A percentile compares a stretch with the other conserved stretches of the same genome.
These are phyloP conservation scores for Rhogogaster chlorosoma DNA, from an alignment of 2,888 invertebrate species.

Conservation along the genomic window DNA sequence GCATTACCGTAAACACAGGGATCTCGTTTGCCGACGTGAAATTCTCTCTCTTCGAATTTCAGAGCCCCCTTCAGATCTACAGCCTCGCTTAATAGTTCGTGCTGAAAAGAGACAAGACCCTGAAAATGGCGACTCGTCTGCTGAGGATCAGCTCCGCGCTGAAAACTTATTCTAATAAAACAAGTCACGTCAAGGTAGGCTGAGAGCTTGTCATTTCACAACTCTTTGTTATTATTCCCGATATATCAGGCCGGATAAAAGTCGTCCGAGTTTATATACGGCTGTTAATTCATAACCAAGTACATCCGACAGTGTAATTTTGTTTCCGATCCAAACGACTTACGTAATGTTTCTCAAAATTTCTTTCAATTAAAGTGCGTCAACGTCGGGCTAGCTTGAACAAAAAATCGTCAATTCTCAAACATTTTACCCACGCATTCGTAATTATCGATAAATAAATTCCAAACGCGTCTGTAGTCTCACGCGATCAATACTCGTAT, in stretches of 20 bases:
- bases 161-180: constrained; percentile 72
- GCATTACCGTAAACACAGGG: background rate
- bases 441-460: background rate
- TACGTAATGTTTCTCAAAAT: constrained; percentile 27
- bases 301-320: background rate
- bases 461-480: background rate
- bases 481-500: constrained; percentile 10
- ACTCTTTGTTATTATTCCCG: background rate
- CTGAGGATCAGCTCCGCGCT: constrained; percentile 73
- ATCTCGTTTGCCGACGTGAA: background rate
- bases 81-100: background rate
- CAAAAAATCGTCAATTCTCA: background rate
- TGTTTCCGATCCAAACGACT: constrained; percentile 25
- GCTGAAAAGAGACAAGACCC: background rate
- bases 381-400: background rate
- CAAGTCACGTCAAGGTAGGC: constrained; percentile 72
- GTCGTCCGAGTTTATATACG: background rate
- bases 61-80: background rate
- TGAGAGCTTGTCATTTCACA: background rate
- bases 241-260: background rate
- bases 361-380: background rate
- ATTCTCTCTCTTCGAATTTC: background rate
- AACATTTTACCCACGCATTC: background rate
- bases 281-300: background rate
- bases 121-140: constrained; percentile 77